A percentile compares a stretch with the other conserved stretches of the same genome.
Evolutionary conservation across 1,140 invertebrate species (phyloP).

Genomic region (Neodiprion pinetum): DNA sequence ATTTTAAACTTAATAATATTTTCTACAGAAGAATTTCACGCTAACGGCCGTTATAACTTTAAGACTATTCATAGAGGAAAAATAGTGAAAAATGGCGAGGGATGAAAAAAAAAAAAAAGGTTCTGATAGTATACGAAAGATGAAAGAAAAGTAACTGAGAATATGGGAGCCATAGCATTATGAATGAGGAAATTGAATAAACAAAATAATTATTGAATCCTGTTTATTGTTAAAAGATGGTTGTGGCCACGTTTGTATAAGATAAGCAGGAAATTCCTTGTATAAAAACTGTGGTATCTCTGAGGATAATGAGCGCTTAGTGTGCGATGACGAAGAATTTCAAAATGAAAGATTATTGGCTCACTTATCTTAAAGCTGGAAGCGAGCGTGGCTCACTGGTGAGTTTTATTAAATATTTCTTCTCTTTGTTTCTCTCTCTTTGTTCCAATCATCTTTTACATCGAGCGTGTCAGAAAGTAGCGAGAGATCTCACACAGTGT

Average conservation of each 20-base stretch:
- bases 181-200: slow-evolving; percentile 32
- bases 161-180: neutral
- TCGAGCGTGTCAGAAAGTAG: slow-evolving; percentile 21
- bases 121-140: neutral
- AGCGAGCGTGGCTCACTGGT: slow-evolving; percentile 25
- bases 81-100: neutral
- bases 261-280: slow-evolving; percentile 45
- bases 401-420: neutral
- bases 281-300: slow-evolving; percentile 49
- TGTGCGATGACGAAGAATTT: slow-evolving; percentile 34
- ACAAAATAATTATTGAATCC: slow-evolving; percentile 43
- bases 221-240: slow-evolving; percentile 40
- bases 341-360: slow-evolving; percentile 34
- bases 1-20: neutral
- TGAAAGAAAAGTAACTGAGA: neutral
- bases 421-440: neutral
- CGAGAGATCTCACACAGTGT: slow-evolving; percentile 68
- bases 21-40: neutral
- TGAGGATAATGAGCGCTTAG: slow-evolving; percentile 26
- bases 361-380: slow-evolving; percentile 39
- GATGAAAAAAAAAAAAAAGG: neutral
- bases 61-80: neutral
- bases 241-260: slow-evolving; percentile 15
- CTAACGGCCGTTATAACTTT: neutral
- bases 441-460: slow-evolving; percentile 23